Base-by-base conservation (phyloP, 2,113 vertebrate genomes). In the Catharus bicknelli region DNA sequence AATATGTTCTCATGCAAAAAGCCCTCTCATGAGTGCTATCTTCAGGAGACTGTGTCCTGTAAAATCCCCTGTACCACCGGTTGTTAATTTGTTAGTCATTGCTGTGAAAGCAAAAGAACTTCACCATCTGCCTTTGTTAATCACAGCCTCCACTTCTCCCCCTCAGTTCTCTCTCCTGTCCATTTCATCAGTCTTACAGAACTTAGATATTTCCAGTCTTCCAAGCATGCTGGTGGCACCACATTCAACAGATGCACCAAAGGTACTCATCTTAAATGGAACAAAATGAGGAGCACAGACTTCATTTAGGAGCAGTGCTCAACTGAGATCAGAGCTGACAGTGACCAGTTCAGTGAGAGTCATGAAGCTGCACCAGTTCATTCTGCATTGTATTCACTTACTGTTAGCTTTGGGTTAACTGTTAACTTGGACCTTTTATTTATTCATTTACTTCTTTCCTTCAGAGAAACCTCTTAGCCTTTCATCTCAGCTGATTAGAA, bases 401-500 rank as follows among this genome's bases (percentile, higher is more conserved):
- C 38, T 82, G n/a, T 32, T 88, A 67, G 16, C 36, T 70, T 62
- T 40, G 22, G 54, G 47, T 77, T 77, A 86, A 69, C 73, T 53
- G 47, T 48, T 88, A 68, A 48, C 27, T 58, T 58, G 17, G 17
- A 63, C 43, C 29, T 70, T 84, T 77, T 13, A 32, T 83, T 73
- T 66, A 61, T 16, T 57, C 43, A 59, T 62, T 77, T 77, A 86
- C 18, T 27, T n/a, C 14, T 29, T 73, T 45, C 42, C 50, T 74
- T 61, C 47, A 48, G 51, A 64, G 50, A 77, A 81, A 81, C 47
- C 15, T 73, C 61, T 80, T 23, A 54, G 42, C 27, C 38, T 86
- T 82, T 87, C 27, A 80, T 81, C 69, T 86, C 42, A 81, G 50
- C 50, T 83, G 34, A 79, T 59, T 50, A 80, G 34, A 80, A 86